Percentiles rank a stretch among this genome's conserved stretches.
Evolutionary conservation across 2,797 vertebrate genomes (phyloP).

Genomic region (Halcyon badia): DNA sequence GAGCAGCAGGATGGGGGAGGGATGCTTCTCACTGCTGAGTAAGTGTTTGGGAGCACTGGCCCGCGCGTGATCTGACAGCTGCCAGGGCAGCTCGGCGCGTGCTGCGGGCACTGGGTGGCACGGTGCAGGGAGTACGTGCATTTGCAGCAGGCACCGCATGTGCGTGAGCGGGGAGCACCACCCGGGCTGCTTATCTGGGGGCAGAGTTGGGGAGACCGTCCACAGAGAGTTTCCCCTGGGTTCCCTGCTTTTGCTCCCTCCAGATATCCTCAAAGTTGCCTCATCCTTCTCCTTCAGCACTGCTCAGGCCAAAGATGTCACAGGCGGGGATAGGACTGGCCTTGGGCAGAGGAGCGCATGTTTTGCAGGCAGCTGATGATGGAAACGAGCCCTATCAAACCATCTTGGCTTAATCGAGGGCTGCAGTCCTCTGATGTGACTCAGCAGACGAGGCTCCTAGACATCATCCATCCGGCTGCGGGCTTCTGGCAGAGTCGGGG

Average conservation of each 20-base stretch:
- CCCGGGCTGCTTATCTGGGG: neutral
- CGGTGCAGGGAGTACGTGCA: fast-evolving
- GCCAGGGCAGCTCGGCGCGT: neutral
- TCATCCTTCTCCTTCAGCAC: neutral
- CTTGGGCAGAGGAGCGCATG: neutral
- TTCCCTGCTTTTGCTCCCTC: neutral
- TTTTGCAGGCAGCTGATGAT: neutral
- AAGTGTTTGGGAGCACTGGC: neutral
- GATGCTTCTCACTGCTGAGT: neutral
- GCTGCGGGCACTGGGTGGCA: neutral
- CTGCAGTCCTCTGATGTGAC: constrained; percentile 7
- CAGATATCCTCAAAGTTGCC: neutral
- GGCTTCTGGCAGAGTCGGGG: neutral
- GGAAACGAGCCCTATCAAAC: neutral
- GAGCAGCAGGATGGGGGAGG: neutral
- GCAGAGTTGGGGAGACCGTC: neutral
- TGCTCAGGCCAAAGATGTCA: neutral
- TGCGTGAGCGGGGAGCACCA: neutral
- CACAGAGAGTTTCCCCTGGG: neutral
- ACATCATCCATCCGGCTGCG: fast-evolving
- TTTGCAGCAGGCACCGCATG: neutral
- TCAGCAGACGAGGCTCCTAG: neutral
- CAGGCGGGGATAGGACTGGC: neutral
- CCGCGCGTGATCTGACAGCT: fast-evolving
- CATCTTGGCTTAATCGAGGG: neutral